Conservation (phyloP, 2,888 invertebrate genomes). For the Torymus tubicola region DNA sequence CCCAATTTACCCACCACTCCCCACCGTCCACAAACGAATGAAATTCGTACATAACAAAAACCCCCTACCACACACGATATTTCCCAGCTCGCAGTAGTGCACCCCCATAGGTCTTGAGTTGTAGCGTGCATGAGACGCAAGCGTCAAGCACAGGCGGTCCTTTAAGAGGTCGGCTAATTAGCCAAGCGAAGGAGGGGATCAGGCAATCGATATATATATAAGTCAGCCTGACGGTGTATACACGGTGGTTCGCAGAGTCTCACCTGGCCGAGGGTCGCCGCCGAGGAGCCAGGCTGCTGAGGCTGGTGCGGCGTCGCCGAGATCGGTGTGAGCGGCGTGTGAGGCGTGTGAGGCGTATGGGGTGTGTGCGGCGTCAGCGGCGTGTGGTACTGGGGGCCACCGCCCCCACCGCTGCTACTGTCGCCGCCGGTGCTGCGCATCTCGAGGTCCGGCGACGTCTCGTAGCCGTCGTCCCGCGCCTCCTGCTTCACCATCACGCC, state of each 20-base stretch:
- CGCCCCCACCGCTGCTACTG: constrained; percentile 75
- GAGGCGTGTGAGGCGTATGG: constrained; percentile 75
- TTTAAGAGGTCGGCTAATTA: too few relatives aligned
- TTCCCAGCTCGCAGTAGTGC: too few relatives aligned
- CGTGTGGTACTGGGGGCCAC: constrained; percentile 75
- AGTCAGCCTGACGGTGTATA: too few relatives aligned
- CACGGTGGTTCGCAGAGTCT: too few relatives aligned
- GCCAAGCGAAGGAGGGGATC: too few relatives aligned
- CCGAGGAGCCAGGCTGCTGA: constrained; percentile 74
- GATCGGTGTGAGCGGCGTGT: constrained; percentile 75
- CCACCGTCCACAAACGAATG: too few relatives aligned
- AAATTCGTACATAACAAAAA: too few relatives aligned
- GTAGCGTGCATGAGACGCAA: too few relatives aligned
- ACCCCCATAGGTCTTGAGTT: too few relatives aligned
- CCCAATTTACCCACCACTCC: too few relatives aligned
- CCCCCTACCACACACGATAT: too few relatives aligned
- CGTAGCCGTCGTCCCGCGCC: constrained; percentile 92
- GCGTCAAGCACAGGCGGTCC: too few relatives aligned
- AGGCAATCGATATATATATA: background rate
- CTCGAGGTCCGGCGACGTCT: constrained; percentile 85
- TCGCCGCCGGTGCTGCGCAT: constrained; percentile 76
- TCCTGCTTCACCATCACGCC: constrained; percentile 79
- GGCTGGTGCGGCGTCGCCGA: constrained; percentile 75
- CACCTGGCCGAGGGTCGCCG: constrained; percentile 74
- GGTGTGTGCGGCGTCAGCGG: constrained; percentile 75